Conservation (phyloP, 2,888 invertebrate genomes). For the Chloroclystis v-ata region DNA sequence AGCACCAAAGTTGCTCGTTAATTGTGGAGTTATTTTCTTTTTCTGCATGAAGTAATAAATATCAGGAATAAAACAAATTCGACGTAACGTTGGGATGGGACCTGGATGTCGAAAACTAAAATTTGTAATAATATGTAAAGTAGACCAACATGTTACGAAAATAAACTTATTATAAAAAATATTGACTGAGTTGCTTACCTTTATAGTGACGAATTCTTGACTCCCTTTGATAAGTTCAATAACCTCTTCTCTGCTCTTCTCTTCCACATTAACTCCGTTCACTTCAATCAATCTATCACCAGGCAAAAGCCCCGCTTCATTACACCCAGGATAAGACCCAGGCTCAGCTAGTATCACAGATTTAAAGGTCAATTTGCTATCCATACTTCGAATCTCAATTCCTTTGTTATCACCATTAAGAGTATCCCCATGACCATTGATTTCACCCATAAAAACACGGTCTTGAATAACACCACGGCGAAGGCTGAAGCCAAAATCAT, state of each 20-base stretch:
- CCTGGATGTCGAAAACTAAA: too few relatives aligned
- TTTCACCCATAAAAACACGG: constrained; percentile 70
- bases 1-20: too few relatives aligned
- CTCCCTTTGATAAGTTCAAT: constrained; percentile 95
- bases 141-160: too few relatives aligned
- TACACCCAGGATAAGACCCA: constrained; percentile 85
- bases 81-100: too few relatives aligned
- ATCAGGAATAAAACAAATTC: too few relatives aligned
- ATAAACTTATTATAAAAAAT: too few relatives aligned
- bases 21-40: too few relatives aligned
- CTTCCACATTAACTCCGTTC: constrained; percentile 90
- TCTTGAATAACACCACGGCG: constrained; percentile 91
- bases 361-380: constrained; percentile 77
- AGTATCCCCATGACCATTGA: constrained; percentile 56
- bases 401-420: constrained; percentile 63
- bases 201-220: constrained; percentile 88
- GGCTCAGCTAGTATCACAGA: constrained; percentile 95
- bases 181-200: constrained; percentile 85
- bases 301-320: constrained; percentile 92
- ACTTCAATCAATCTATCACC: constrained; percentile 96
- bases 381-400: constrained; percentile 50
- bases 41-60: too few relatives aligned
- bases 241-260: constrained; percentile 91
- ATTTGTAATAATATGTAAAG: too few relatives aligned
- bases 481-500: constrained; percentile 96